Evolutionary conservation across 1,140 invertebrate species (phyloP).

Genomic region (Euwallacea fornicatus): DNA sequence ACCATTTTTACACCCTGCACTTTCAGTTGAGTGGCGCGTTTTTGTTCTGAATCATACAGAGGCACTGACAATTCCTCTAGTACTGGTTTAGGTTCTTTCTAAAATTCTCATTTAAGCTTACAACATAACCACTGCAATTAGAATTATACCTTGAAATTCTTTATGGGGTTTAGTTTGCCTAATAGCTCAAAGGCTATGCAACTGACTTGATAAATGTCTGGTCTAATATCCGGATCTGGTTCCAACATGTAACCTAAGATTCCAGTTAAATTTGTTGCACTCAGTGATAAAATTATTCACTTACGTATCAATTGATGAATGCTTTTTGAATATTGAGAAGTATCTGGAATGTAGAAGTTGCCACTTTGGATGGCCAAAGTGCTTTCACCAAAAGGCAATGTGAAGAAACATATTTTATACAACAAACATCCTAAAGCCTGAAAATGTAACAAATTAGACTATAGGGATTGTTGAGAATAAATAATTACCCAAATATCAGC

Average conservation of each 20-base stretch:
- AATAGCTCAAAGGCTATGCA: constrained; percentile 74
- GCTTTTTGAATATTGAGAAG: constrained; percentile 71
- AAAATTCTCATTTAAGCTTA: constrained; percentile 9
- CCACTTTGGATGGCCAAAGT: constrained; percentile 91
- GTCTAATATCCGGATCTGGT: constrained; percentile 77
- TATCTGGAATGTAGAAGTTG: constrained; percentile 85
- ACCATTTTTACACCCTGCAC: constrained; percentile 50
- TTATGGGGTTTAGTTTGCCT: constrained; percentile 76
- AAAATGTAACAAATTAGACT: constrained; percentile 38
- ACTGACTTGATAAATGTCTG: constrained; percentile 89
- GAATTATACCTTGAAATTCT: constrained; percentile 77
- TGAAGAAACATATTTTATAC: constrained; percentile 91
- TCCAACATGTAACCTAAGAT: constrained; percentile 78
- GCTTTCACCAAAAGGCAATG: constrained; percentile 91
- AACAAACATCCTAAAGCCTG: constrained; percentile 88
- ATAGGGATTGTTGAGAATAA: neutral
- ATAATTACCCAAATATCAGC: constrained; percentile 83
- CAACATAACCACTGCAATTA: neutral
- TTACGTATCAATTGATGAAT: constrained; percentile 61
- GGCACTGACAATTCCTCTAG: constrained; percentile 67
- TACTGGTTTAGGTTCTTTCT: constrained; percentile 68
- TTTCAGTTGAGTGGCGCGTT: constrained; percentile 61
- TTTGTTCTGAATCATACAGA: constrained; percentile 66
- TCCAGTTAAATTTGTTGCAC: neutral
- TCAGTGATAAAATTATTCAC: constrained; percentile 33